Percentiles rank a stretch among this genome's conserved stretches.
Conservation (phyloP, 2,888 invertebrate species). For the Adelphocoris suturalis region DNA sequence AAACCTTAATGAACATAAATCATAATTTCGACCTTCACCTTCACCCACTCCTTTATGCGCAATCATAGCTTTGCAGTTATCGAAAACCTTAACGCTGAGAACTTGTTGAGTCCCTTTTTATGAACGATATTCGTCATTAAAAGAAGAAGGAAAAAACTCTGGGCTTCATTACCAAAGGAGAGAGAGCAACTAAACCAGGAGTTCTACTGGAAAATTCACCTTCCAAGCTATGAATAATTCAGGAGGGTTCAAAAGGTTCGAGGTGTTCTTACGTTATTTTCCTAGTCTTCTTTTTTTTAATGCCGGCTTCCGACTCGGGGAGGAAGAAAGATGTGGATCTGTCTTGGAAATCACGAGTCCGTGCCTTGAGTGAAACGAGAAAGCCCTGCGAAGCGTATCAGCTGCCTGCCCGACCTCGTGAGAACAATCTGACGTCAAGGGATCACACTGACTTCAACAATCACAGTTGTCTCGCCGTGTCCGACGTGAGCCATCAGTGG, state of each 20-base stretch:
- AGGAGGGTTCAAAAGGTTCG: constrained; percentile 36
- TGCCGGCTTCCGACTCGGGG: not conserved
- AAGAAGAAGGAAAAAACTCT: not conserved
- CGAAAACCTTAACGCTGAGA: not conserved
- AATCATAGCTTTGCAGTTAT: not conserved
- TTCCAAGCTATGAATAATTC: constrained; percentile 20
- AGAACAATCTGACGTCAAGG: constrained; percentile 7
- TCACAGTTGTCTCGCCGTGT: not conserved
- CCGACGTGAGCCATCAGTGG: not conserved
- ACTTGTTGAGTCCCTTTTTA: not conserved
- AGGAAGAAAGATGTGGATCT: constrained; percentile 36
- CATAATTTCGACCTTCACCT: too few species aligned
- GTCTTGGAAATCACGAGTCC: constrained; percentile 32
- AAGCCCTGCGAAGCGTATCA: constrained; percentile 6
- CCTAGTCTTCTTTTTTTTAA: not conserved
- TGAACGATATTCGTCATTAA: not conserved
- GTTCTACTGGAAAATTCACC: constrained; percentile 30
- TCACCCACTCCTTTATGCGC: not conserved
- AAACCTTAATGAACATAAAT: too few species aligned
- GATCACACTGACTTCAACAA: too few species aligned
- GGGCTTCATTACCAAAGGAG: not conserved
- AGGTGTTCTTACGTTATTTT: constrained; percentile 29
- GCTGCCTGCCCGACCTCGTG: not conserved
- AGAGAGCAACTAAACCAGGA: not conserved
- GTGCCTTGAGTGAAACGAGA: constrained; percentile 4